Conservation (phyloP, 2,888 invertebrate genomes). For the Andrena fulva region DNA sequence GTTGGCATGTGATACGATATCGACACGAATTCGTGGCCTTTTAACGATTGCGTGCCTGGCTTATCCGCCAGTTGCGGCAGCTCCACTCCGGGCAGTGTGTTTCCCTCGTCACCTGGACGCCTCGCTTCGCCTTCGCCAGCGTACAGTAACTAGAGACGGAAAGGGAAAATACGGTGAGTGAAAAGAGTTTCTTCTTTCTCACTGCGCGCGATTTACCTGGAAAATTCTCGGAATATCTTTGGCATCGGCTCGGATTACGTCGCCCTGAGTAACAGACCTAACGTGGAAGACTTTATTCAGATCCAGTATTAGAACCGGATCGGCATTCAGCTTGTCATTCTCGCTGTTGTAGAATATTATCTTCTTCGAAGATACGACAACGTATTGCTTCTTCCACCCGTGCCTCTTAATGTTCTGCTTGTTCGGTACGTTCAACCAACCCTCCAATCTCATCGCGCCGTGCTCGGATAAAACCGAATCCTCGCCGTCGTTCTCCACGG, state of each 20-base stretch:
- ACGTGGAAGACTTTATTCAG: conserved; percentile 99
- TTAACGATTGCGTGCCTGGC: conserved; percentile 90
- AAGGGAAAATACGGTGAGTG: neutral
- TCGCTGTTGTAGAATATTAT: conserved; percentile 99
- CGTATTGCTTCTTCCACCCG: conserved; percentile 99
- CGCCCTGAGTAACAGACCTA: conserved; percentile 98
- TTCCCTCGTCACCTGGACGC: conserved; percentile 89
- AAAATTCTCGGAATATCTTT: conserved; percentile 99
- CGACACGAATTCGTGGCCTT: conserved; percentile 98
- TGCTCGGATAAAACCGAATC: conserved; percentile 88
- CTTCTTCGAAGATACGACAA: conserved; percentile 98
- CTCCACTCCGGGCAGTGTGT: conserved; percentile 86
- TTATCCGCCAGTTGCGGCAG: conserved; percentile 86
- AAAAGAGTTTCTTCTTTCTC: neutral
- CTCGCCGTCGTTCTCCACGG: conserved; percentile 94
- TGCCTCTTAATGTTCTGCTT: conserved; percentile 97
- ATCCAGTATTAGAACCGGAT: conserved; percentile 97
- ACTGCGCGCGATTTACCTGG: conserved; percentile 85
- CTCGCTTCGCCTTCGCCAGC: conserved; percentile 98
- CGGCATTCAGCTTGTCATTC: conserved; percentile 96
- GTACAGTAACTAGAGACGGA: conserved; percentile 91
- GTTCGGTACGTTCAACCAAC: conserved; percentile 97
- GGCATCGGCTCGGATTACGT: conserved; percentile 99
- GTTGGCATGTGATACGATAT: conserved; percentile 99
- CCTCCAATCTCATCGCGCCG: conserved; percentile 93